Evolutionary conservation across 2,888 invertebrate species (phyloP).

Genomic region (Acholoe squamosa): DNA sequence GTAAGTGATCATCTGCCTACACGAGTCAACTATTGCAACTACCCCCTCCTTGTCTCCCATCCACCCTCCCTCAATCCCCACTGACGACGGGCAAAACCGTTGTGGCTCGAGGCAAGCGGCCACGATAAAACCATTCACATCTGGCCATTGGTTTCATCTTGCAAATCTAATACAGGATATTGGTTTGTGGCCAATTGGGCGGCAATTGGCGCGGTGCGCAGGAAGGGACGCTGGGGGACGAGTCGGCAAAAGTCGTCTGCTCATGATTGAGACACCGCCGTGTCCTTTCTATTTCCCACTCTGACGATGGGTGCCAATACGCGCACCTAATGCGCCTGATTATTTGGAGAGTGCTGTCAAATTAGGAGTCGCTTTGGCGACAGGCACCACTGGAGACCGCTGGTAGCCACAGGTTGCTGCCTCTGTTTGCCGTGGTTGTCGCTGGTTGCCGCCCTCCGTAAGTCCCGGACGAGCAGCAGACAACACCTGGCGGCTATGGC

Average conservation of each 20-base stretch:
- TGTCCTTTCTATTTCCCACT: conserved; percentile 54
- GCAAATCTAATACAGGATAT: conserved; percentile 62
- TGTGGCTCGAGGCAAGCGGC: conserved; percentile 56
- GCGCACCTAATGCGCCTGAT: conserved; percentile 57
- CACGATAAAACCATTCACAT: conserved; percentile 61
- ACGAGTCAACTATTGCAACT: not conserved
- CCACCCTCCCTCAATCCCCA: conserved; percentile 8
- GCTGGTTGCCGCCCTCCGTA: not conserved
- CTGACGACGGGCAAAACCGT: conserved; percentile 41
- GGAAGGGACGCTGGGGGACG: conserved; percentile 6
- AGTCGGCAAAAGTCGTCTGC: conserved; percentile 54
- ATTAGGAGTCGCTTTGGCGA: conserved; percentile 58
- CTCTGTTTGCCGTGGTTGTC: not conserved
- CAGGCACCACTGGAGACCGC: conserved; percentile 26
- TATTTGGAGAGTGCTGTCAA: conserved; percentile 61
- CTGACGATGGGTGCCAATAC: conserved; percentile 58
- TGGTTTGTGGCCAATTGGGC: conserved; percentile 60
- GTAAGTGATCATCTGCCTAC: conserved; percentile 45
- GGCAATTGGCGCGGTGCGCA: conserved; percentile 50
- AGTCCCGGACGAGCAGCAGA: not conserved
- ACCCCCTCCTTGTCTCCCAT: not conserved
- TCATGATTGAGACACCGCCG: conserved; percentile 53
- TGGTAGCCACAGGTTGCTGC: conserved; percentile 51
- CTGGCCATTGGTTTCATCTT: conserved; percentile 62
- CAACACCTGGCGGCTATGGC: not conserved